Percentiles rank a stretch among this genome's conserved stretches.
Conservation (phyloP, 1,140 invertebrate species). For the Drosophila sproati region DNA sequence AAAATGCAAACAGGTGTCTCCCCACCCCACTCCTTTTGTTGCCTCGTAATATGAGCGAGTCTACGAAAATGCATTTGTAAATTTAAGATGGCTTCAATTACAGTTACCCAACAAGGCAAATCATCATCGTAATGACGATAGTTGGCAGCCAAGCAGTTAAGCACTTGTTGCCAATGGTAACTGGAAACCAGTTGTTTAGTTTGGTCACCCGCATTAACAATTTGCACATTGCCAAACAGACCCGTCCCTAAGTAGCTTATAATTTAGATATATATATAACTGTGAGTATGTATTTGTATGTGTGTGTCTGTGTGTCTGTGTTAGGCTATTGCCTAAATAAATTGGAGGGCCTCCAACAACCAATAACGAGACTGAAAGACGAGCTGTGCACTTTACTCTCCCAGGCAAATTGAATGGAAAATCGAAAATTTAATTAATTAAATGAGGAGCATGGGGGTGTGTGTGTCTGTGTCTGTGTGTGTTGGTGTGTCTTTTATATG, state of each 20-base stretch:
- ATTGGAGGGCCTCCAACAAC: slow-evolving; percentile 6
- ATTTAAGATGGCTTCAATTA: slow-evolving; percentile 21
- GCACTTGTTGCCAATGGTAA: slow-evolving; percentile 15
- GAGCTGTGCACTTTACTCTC: slow-evolving; percentile 2
- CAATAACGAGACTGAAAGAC: background rate
- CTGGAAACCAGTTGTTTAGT: slow-evolving; percentile 15
- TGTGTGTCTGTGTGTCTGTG: background rate
- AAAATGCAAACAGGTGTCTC: slow-evolving; percentile 22
- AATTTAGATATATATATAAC: background rate
- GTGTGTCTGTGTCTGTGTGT: background rate
- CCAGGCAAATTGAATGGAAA: slow-evolving; percentile 37
- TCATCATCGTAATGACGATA: background rate
- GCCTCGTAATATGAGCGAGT: background rate
- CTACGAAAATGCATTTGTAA: background rate
- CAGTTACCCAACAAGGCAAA: slow-evolving; percentile 15
- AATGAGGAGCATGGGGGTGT: background rate
- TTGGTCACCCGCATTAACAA: slow-evolving; percentile 9
- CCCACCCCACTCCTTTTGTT: background rate
- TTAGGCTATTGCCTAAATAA: slow-evolving; percentile 2
- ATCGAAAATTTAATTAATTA: slow-evolving; percentile 47
- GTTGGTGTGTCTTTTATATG: background rate
- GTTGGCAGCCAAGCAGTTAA: background rate
- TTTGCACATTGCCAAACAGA: background rate
- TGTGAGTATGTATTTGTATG: background rate
- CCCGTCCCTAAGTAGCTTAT: slow-evolving; percentile 20